A percentile compares a stretch with the other conserved stretches of the same genome.
These are phyloP conservation scores for Grammomys dolichurus DNA, from an alignment of 2,113 vertebrate species.

Conservation along the genomic window DNA sequence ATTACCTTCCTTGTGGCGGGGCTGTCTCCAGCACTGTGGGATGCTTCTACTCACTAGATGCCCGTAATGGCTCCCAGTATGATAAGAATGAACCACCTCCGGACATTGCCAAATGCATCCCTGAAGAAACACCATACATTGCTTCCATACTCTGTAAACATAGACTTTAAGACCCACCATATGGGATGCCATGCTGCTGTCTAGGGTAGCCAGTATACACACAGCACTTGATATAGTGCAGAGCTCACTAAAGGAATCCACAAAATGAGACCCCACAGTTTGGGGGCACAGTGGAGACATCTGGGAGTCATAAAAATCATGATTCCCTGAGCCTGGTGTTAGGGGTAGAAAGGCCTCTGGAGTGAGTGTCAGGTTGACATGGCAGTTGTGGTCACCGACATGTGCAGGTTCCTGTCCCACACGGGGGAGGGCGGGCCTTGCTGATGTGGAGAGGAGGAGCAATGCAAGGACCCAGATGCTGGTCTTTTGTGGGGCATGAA, in stretches of 20 bases:
- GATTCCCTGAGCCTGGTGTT: background rate
- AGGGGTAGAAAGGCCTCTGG: background rate
- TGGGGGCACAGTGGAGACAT: background rate
- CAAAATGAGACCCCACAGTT: rapidly evolving
- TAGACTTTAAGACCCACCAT: background rate
- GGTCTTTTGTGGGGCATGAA: background rate
- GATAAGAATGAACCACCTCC: background rate
- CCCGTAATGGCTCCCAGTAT: background rate
- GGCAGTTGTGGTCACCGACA: background rate
- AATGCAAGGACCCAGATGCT: background rate
- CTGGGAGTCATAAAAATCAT: too few species aligned
- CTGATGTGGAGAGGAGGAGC: background rate
- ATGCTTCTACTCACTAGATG: background rate
- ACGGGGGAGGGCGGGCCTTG: background rate
- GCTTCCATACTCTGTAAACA: background rate
- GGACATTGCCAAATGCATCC: background rate
- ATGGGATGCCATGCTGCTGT: background rate
- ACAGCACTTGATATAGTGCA: background rate
- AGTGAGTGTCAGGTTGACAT: too few species aligned
- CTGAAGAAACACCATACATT: background rate
- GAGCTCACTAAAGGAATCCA: background rate
- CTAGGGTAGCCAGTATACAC: background rate
- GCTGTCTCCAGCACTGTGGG: background rate
- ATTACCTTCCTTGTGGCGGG: background rate
- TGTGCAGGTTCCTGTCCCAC: background rate